Conservation (phyloP, 2,113 vertebrate genomes). For the Daboia siamensis region DNA sequence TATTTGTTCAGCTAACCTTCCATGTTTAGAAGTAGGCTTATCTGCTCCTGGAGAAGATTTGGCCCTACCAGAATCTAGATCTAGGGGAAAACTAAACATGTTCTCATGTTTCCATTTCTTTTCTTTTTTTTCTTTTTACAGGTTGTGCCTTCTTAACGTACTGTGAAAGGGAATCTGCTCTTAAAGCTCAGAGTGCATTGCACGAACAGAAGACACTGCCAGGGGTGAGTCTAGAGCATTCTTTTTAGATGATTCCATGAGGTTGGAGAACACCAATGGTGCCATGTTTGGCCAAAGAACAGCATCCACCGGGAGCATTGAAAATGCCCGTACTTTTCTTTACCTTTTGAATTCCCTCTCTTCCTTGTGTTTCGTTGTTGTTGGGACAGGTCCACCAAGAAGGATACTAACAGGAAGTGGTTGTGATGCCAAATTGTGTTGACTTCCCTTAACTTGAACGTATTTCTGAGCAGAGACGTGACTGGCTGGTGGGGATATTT, state of each 20-base stretch:
- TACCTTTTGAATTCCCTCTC: background rate
- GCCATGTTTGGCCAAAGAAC: background rate
- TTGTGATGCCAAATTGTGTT: background rate
- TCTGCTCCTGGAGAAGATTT: background rate
- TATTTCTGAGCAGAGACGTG: background rate
- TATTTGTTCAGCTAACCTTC: background rate
- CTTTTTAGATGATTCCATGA: background rate
- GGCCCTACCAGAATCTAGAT: background rate
- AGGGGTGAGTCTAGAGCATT: slow-evolving; percentile 70
- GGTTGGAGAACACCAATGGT: slow-evolving; percentile 10
- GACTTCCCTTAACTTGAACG: background rate
- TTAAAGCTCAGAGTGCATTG: slow-evolving; percentile 82
- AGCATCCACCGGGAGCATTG: slow-evolving; percentile 13
- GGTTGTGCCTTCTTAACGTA: slow-evolving; percentile 84
- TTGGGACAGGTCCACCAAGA: background rate
- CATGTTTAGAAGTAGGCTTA: background rate
- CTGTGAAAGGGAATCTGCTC: slow-evolving; percentile 81
- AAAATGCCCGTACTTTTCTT: background rate
- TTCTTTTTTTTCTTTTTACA: slow-evolving; percentile 52
- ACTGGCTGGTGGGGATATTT: background rate
- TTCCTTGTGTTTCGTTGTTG: background rate
- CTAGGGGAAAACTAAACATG: no score
- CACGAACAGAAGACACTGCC: slow-evolving; percentile 83
- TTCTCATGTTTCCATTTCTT: background rate
- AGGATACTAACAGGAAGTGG: background rate